These are phyloP conservation scores for Aleiodes sp. DNA, from an alignment of 1,140 invertebrate genomes.

Conservation along the genomic window DNA sequence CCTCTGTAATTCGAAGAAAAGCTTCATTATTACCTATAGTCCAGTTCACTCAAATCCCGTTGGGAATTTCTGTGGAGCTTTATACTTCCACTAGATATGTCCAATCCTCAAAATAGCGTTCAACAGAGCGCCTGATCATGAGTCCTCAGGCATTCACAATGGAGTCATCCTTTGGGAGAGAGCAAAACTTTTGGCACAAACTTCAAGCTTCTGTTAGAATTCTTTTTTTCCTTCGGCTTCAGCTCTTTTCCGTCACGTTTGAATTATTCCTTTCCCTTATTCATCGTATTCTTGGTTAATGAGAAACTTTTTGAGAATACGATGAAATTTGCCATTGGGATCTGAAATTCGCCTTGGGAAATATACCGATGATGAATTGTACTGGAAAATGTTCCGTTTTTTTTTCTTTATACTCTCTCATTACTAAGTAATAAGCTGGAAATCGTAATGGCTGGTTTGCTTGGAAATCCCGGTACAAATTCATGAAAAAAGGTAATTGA, in stretches of 20 bases:
- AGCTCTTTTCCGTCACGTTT: background rate
- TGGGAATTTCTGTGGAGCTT: no score
- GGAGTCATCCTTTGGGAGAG: background rate
- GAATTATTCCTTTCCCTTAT: background rate
- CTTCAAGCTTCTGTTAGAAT: no score
- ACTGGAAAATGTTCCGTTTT: background rate
- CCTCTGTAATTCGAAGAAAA: no score
- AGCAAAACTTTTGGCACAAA: slow-evolving; percentile 10
- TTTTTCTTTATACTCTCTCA: background rate
- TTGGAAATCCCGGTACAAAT: background rate
- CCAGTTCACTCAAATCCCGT: no score
- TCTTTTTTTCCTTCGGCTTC: background rate
- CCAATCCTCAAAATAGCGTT: background rate
- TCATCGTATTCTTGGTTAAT: background rate
- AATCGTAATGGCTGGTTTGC: background rate
- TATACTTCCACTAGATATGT: no score
- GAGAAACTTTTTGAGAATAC: background rate
- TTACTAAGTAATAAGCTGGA: background rate
- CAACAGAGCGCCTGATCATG: background rate
- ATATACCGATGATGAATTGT: background rate
- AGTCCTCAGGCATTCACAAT: background rate
- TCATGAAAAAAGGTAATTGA: background rate
- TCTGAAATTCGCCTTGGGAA: background rate
- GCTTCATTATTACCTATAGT: background rate
- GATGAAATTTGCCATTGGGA: background rate